Percentiles rank a stretch among this genome's conserved stretches.
Conservation (phyloP, 2,888 invertebrate genomes). For the Pasiphila rectangulata region DNA sequence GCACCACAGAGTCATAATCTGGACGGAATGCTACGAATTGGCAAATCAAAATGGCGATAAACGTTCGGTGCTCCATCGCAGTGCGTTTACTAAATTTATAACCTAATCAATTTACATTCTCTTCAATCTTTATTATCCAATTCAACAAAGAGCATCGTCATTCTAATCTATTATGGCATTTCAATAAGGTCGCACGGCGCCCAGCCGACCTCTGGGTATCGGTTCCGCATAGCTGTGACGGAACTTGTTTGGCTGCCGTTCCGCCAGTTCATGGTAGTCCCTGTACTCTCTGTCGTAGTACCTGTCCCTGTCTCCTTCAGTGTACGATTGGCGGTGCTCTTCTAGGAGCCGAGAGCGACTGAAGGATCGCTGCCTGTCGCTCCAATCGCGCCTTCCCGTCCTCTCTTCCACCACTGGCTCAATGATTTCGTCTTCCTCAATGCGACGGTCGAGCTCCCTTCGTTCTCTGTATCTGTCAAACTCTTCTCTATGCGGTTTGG, state of each 20-base stretch:
- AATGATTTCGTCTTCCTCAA: conserved; percentile 72
- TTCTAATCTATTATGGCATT: conserved; percentile 71
- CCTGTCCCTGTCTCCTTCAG: conserved; percentile 65
- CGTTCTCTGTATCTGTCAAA: conserved; percentile 68
- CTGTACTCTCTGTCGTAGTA: conserved; percentile 72
- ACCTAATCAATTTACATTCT: conserved; percentile 8
- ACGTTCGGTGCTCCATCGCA: conserved; percentile 9
- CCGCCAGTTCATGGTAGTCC: conserved; percentile 68
- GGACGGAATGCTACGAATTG: conserved; percentile 16
- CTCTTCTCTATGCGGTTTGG: conserved; percentile 46
- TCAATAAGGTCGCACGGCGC: conserved; percentile 75
- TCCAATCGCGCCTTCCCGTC: conserved; percentile 60
- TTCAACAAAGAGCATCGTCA: conserved; percentile 37
- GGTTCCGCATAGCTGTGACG: conserved; percentile 86
- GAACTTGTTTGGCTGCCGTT: conserved; percentile 70
- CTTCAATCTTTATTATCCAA: conserved; percentile 14
- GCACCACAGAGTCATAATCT: conserved; percentile 8
- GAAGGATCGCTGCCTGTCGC: conserved; percentile 69
- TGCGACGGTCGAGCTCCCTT: conserved; percentile 67
- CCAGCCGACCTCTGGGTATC: conserved; percentile 75
- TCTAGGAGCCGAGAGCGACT: conserved; percentile 72
- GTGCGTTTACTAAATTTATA: conserved; percentile 2
- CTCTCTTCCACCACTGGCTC: conserved; percentile 71
- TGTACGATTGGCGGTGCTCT: conserved; percentile 70
- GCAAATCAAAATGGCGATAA: conserved; percentile 10